Conservation (phyloP, 1,140 invertebrate species). For the Drosophila pectinifera region DNA sequence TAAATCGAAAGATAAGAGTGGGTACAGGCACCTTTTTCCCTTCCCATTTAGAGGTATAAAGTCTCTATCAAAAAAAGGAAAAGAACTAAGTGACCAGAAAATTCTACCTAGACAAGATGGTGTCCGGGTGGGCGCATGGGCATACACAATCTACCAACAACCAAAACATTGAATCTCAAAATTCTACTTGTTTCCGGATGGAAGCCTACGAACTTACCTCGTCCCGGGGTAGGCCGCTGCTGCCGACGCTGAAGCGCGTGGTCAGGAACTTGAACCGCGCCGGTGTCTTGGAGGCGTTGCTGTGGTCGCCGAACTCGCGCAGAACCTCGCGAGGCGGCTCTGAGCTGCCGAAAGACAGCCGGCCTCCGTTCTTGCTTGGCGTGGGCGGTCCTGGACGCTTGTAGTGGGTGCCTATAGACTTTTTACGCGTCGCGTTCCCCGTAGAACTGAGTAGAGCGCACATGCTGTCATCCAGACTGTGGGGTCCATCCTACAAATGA, state of each 20-base stretch:
- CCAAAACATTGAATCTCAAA: constrained; percentile 31
- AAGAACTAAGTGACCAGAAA: not conserved
- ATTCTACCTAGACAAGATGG: not conserved
- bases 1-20: no score
- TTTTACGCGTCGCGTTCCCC: constrained; percentile 83
- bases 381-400: constrained; percentile 93
- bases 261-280: constrained; percentile 78
- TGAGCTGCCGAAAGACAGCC: constrained; percentile 87
- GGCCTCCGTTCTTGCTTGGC: constrained; percentile 92
- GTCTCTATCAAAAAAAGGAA: not conserved
- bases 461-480: constrained; percentile 87
- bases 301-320: constrained; percentile 60
- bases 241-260: constrained; percentile 76
- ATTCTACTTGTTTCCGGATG: constrained; percentile 11
- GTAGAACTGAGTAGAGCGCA: constrained; percentile 87
- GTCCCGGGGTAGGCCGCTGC: constrained; percentile 53
- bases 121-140: not conserved
- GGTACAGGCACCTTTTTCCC: no score
- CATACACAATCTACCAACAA: constrained; percentile 11
- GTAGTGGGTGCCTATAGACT: constrained; percentile 89
- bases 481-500: constrained; percentile 85
- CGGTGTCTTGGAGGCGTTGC: constrained; percentile 67
- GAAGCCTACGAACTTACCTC: constrained; percentile 49
- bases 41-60: not conserved
- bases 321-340: constrained; percentile 75